Conservation (phyloP, 2,888 invertebrate species). For the Catocala fraxini region DNA sequence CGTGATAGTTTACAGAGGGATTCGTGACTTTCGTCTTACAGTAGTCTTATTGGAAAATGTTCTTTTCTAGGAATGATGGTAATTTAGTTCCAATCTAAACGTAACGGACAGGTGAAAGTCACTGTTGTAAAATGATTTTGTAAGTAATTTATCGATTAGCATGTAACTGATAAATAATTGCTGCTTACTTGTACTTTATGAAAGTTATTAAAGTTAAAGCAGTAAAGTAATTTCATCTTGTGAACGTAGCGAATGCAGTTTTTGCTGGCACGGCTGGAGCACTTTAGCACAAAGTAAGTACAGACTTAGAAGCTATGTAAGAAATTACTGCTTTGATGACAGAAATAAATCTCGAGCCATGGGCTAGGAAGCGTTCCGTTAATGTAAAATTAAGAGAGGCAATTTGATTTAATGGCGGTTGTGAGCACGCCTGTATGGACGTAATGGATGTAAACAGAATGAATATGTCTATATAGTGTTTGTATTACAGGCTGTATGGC, state of each 20-base stretch:
- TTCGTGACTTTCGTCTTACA: constrained; percentile 82
- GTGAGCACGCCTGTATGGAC: constrained; percentile 36
- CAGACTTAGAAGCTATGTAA: constrained; percentile 64
- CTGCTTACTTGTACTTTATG: constrained; percentile 32
- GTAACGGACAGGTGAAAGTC: constrained; percentile 80
- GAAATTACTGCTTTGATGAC: constrained; percentile 65
- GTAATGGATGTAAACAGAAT: constrained; percentile 61
- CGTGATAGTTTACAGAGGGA: constrained; percentile 82
- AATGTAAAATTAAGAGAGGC: constrained; percentile 65
- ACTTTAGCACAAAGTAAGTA: constrained; percentile 47
- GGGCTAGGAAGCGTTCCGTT: constrained; percentile 60
- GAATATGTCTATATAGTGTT: constrained; percentile 45
- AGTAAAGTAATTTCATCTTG: constrained; percentile 38
- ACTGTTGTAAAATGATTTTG: constrained; percentile 62
- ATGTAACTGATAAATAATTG: constrained; percentile 49
- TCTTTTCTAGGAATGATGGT: constrained; percentile 73
- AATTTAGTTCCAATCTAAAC: constrained; percentile 74
- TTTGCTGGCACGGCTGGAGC: constrained; percentile 26
- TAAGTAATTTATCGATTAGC: constrained; percentile 52
- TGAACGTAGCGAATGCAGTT: constrained; percentile 36
- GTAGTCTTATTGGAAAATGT: constrained; percentile 80
- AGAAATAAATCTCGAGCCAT: constrained; percentile 48
- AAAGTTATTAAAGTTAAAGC: constrained; percentile 45
- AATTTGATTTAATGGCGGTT: constrained; percentile 70
- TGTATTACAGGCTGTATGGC: constrained; percentile 30